These are phyloP conservation scores for Pelecanoides urinatrix DNA, from an alignment of 2,113 vertebrate species.

Conservation along the genomic window DNA sequence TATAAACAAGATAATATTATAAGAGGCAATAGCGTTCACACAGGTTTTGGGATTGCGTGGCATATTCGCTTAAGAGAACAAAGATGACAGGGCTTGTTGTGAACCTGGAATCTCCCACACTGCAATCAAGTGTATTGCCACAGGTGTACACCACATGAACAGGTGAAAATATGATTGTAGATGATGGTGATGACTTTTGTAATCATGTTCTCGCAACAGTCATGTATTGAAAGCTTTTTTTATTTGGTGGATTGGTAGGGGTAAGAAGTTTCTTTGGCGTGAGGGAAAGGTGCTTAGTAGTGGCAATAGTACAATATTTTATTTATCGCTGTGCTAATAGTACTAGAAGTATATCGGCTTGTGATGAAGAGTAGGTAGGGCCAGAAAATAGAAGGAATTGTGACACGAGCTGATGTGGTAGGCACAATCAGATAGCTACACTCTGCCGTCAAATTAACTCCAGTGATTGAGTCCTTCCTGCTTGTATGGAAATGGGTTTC, in stretches of 20 bases:
- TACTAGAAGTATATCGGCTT: not conserved
- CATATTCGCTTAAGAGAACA: not conserved
- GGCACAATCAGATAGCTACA: not conserved
- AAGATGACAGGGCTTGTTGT: not conserved
- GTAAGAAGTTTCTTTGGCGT: not conserved
- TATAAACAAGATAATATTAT: slow-evolving; percentile 42
- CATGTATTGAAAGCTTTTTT: not conserved
- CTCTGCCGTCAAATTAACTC: not conserved
- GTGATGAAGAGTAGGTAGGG: not conserved
- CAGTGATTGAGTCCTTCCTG: not conserved
- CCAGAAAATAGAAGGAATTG: not conserved
- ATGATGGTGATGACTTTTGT: not conserved
- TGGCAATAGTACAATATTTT: not conserved
- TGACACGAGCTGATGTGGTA: not conserved
- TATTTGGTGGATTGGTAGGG: not conserved
- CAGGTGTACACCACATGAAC: not conserved
- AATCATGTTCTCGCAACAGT: not conserved
- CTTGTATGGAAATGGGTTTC: not conserved
- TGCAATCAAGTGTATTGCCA: not conserved
- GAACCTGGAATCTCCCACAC: not conserved
- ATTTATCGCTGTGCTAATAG: not conserved
- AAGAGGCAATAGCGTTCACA: slow-evolving; percentile 1
- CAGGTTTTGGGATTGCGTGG: slow-evolving; percentile 14
- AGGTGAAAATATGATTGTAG: slow-evolving; percentile 10
- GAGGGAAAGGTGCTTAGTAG: not conserved